Base-by-base conservation (phyloP, 2,888 invertebrate genomes). In the Tridacna crocea region DNA sequence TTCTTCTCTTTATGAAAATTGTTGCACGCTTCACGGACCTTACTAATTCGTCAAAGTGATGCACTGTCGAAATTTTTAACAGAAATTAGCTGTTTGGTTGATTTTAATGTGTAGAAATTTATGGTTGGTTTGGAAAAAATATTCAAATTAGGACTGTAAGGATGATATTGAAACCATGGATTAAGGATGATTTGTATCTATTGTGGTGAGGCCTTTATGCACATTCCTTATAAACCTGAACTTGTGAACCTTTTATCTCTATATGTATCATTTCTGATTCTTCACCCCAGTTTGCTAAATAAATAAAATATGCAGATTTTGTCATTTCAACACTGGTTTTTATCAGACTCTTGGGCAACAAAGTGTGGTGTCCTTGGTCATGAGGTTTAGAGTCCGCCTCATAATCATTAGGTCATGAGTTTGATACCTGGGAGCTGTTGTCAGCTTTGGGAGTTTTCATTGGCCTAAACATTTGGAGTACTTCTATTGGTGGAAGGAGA, bases 41-140 rank as follows among this genome's bases (percentile, higher is more conserved):
- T 63, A 63, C 74, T 79, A 75, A 80, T 75, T 76, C 76, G 70
- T 68, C 70, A 68, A 76, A 68, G 58, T 70, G 70, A 76, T 76
- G 76, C 76, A 76, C 65, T 70, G 70, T 70, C 51, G 70, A 70
- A 70, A 70, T 70, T 70, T 70, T 70, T 70, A 70, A 70, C 70
- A 70, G 70, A 70, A 70, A 70, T 70, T 70, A 70, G 70, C 70
- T 70, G 70, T 70, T 70, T 70, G 51, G 70, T 70, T 70, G 70
- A 51, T 70, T 70, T 51, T 51, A 70, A 70, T 70, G 48, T 27
- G 48, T 47, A 68, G 24, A 47, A 46, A 70, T 70, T 48, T 70
- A 70, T 70, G 70, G 70, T 70, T 51, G 70, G 47, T 24, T 48
- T 70, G 70, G 51, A 70, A 22, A 51, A 70, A 70, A 70, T 70